Evolutionary conservation across 2,797 vertebrate species (phyloP).

Genomic region (Oreonectes daqikongensis): DNA sequence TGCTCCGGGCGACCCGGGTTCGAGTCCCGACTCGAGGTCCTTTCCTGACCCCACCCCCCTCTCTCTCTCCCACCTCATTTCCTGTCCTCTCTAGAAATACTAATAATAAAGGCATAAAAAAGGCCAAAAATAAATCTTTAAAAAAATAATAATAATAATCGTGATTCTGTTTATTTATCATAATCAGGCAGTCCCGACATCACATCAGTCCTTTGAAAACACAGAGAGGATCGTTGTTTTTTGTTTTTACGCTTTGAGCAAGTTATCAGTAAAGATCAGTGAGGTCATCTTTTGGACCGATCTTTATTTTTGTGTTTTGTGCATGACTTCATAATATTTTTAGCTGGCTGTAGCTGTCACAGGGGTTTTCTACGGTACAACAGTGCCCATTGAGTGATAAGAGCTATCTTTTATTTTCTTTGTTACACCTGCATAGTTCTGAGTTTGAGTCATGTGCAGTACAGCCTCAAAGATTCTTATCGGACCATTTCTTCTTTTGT

Average conservation of each 20-base stretch:
- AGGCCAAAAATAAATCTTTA: too few species aligned
- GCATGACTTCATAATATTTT: conserved; percentile 61
- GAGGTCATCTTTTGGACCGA: conserved; percentile 64
- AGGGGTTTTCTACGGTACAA: conserved; percentile 64
- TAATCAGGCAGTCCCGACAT: too few species aligned
- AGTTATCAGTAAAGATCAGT: conserved; percentile 53
- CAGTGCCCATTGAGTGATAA: conserved; percentile 65
- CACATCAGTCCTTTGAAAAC: conserved; percentile 54
- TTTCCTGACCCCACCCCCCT: too few species aligned
- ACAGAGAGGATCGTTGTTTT: conserved; percentile 52
- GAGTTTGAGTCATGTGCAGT: conserved; percentile 58
- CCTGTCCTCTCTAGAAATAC: too few species aligned
- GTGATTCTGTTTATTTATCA: too few species aligned
- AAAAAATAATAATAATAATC: too few species aligned
- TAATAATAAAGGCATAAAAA: too few species aligned
- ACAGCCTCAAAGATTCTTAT: conserved; percentile 57
- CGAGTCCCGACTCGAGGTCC: too few species aligned
- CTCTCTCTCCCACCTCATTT: too few species aligned
- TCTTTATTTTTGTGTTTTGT: conserved; percentile 60
- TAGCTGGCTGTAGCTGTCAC: conserved; percentile 40
- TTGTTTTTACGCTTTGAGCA: conserved; percentile 49
- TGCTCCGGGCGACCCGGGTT: too few species aligned
- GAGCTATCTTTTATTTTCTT: conserved; percentile 57
- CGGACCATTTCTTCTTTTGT: conserved; percentile 54
- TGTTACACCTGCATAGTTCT: conserved; percentile 64